These are phyloP conservation scores for Akabosia matsudoensis DNA, from an alignment of 1,140 invertebrate species.

Conservation along the genomic window DNA sequence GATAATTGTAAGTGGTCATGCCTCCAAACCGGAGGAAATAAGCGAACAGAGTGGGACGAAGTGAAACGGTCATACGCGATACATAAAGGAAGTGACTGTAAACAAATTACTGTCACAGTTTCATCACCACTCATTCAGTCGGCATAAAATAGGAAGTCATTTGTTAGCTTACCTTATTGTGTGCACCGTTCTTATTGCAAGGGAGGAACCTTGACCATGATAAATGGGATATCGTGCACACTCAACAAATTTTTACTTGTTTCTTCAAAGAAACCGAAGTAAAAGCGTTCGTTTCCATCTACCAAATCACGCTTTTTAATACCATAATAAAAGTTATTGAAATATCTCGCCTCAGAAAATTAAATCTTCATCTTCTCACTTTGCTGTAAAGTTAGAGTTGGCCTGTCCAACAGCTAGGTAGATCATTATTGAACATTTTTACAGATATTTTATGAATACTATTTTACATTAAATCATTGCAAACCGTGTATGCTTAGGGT, in stretches of 20 bases:
- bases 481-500: too few relatives aligned
- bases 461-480: too few relatives aligned
- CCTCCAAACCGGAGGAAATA: neutral
- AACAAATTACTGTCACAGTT: neutral
- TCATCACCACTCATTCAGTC: neutral
- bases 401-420: too few relatives aligned
- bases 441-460: too few relatives aligned
- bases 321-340: constrained; percentile 11
- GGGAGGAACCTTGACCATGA: constrained; percentile 19
- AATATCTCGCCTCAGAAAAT: neutral
- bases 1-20: neutral
- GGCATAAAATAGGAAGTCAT: neutral
- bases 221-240: constrained; percentile 10
- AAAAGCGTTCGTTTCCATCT: neutral
- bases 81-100: constrained; percentile 25
- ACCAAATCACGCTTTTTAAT: neutral
- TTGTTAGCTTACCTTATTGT: neutral
- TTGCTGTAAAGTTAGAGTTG: too few relatives aligned
- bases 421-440: too few relatives aligned
- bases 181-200: neutral
- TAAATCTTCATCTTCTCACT: neutral
- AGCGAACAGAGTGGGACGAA: constrained; percentile 5
- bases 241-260: neutral
- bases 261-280: neutral
- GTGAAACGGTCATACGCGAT: constrained; percentile 3